A percentile compares a stretch with the other conserved stretches of the same genome.
These are phyloP conservation scores for Euplagia quadripunctaria DNA, from an alignment of 2,888 invertebrate species.

Conservation along the genomic window DNA sequence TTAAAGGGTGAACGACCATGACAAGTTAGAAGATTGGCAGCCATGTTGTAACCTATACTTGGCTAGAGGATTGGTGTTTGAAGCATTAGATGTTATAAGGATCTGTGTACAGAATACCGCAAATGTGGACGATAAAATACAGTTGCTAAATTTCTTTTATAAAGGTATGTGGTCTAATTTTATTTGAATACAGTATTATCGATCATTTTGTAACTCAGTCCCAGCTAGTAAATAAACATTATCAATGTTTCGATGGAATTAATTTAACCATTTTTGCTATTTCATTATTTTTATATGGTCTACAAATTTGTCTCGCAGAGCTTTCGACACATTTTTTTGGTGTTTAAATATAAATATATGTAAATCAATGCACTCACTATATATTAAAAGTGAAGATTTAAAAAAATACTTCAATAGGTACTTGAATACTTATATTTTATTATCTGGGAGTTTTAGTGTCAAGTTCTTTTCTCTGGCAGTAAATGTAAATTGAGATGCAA, in stretches of 20 bases:
- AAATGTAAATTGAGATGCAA: no score
- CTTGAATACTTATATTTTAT: no score
- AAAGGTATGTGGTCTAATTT: slow-evolving; percentile 78
- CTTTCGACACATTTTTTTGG: no score
- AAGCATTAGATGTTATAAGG: slow-evolving; percentile 89
- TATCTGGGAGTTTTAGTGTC: no score
- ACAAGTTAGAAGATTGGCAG: slow-evolving; percentile 83
- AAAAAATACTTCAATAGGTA: no score
- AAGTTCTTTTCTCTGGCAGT: no score
- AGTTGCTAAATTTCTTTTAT: slow-evolving; percentile 88
- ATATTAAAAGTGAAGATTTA: no score
- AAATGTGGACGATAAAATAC: slow-evolving; percentile 69
- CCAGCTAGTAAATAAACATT: no score
- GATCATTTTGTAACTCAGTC: not conserved
- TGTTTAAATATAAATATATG: no score
- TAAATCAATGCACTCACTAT: no score
- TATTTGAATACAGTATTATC: not conserved
- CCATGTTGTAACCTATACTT: slow-evolving; percentile 88
- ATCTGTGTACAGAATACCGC: slow-evolving; percentile 82
- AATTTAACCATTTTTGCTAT: not conserved
- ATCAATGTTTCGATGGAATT: not conserved
- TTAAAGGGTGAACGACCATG: slow-evolving; percentile 61
- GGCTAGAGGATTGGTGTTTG: slow-evolving; percentile 88
- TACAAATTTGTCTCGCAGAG: no score
- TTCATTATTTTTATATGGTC: not conserved